Percentiles rank a stretch among this genome's conserved stretches.
Conservation (phyloP, 2,888 invertebrate species). For the Lutraria lutraria region DNA sequence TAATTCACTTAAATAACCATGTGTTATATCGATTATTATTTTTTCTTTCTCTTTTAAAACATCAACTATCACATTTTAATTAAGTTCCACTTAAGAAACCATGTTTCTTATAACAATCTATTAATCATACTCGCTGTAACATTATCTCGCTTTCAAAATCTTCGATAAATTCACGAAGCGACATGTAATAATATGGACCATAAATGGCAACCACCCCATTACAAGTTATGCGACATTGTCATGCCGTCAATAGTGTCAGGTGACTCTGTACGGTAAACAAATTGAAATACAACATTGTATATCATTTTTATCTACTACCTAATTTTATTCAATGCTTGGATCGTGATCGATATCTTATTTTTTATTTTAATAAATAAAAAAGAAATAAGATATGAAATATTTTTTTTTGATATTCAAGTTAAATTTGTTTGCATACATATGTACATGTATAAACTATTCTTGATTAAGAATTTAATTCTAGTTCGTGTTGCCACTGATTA, state of each 20-base stretch:
- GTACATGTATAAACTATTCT: not conserved
- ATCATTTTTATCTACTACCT: not conserved
- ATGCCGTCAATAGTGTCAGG: not conserved
- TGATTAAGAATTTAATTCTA: not conserved
- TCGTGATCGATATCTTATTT: not conserved
- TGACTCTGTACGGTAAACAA: not conserved
- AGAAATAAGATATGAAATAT: not conserved
- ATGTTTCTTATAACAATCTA: not conserved
- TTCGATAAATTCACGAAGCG: not conserved
- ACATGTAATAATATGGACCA: not conserved
- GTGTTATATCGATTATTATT: not conserved
- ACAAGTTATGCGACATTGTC: not conserved
- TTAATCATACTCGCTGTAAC: not conserved
- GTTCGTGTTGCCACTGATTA: not conserved
- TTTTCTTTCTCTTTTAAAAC: not conserved
- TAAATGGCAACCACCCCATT: not conserved
- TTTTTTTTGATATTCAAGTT: not conserved
- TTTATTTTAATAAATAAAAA: not conserved
- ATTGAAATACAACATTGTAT: not conserved
- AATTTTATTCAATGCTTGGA: not conserved
- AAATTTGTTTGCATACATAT: not conserved
- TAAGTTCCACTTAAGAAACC: not conserved
- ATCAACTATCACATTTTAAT: not conserved
- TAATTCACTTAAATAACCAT: too few species aligned
- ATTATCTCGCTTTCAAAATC: not conserved